Evolutionary conservation across 2,888 invertebrate genomes (phyloP).

Genomic region (Leptopterna dolabrata): DNA sequence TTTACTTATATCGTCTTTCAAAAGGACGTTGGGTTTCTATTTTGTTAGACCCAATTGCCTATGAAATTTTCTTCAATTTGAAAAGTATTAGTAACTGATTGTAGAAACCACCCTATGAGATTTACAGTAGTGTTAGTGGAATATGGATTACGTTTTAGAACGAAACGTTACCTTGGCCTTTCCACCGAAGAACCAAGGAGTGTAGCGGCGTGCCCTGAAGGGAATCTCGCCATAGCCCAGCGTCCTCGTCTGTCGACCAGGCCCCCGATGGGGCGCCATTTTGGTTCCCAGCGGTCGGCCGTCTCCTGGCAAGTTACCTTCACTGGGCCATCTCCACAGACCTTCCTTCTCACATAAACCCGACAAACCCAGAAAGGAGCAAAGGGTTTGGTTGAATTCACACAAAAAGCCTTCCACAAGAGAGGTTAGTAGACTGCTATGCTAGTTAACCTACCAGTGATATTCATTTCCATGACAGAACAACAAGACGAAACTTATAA

Average conservation of each 20-base stretch:
- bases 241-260: slow-evolving; percentile 56
- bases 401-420: background rate
- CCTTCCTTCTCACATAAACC: slow-evolving; percentile 42
- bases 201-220: slow-evolving; percentile 52
- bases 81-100: background rate
- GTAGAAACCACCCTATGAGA: background rate
- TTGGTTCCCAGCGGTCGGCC: background rate
- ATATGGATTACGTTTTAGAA: background rate
- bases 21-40: too few relatives aligned
- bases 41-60: too few relatives aligned
- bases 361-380: background rate
- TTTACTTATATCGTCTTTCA: too few relatives aligned
- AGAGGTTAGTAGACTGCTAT: background rate
- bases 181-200: slow-evolving; percentile 57
- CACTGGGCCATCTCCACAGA: slow-evolving; percentile 61
- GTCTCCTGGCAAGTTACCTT: slow-evolving; percentile 56
- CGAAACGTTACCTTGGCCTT: slow-evolving; percentile 56
- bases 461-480: background rate
- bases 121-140: background rate
- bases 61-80: too few relatives aligned
- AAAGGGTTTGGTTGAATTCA: background rate
- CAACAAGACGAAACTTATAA: background rate
- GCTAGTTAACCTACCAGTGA: background rate
- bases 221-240: slow-evolving; percentile 59
- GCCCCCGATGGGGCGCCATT: background rate